Conservation (phyloP, 2,888 invertebrate species). For the Scrobipalpa costella region DNA sequence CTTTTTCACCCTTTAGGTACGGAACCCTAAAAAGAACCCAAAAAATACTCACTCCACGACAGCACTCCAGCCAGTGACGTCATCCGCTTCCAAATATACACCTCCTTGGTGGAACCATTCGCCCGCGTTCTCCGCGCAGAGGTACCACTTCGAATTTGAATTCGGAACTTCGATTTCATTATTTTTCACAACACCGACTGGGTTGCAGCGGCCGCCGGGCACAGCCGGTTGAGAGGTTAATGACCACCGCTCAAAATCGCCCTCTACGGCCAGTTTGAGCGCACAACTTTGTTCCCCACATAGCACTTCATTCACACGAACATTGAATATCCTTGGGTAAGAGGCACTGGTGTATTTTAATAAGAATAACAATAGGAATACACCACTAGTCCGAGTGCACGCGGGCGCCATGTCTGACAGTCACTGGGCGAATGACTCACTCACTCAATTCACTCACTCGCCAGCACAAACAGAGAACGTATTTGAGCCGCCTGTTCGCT, state of each 20-base stretch:
- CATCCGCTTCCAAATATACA: constrained; percentile 71
- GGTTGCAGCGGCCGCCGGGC: constrained; percentile 47
- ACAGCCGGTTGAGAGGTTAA: constrained; percentile 58
- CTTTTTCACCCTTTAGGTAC: background rate
- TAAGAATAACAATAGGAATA: constrained; percentile 72
- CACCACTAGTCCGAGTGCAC: constrained; percentile 67
- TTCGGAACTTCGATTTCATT: constrained; percentile 48
- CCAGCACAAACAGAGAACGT: background rate
- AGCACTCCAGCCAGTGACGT: constrained; percentile 58
- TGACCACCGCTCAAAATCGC: constrained; percentile 61
- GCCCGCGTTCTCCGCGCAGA: constrained; percentile 63
- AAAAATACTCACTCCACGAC: constrained; percentile 50
- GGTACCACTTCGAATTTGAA: constrained; percentile 55
- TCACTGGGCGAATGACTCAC: constrained; percentile 33
- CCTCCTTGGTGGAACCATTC: constrained; percentile 66
- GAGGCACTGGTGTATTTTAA: constrained; percentile 59
- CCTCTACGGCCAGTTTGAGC: constrained; percentile 59
- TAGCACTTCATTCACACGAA: constrained; percentile 52
- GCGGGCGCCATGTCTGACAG: constrained; percentile 59
- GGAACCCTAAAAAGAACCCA: background rate
- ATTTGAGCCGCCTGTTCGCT: background rate
- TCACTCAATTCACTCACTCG: too few species aligned
- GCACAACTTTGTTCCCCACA: constrained; percentile 61
- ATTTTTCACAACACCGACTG: constrained; percentile 44
- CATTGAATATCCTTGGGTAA: constrained; percentile 71